These are phyloP conservation scores for Pogonognathellus flavescens DNA, from an alignment of 1,140 invertebrate genomes.

Conservation along the genomic window DNA sequence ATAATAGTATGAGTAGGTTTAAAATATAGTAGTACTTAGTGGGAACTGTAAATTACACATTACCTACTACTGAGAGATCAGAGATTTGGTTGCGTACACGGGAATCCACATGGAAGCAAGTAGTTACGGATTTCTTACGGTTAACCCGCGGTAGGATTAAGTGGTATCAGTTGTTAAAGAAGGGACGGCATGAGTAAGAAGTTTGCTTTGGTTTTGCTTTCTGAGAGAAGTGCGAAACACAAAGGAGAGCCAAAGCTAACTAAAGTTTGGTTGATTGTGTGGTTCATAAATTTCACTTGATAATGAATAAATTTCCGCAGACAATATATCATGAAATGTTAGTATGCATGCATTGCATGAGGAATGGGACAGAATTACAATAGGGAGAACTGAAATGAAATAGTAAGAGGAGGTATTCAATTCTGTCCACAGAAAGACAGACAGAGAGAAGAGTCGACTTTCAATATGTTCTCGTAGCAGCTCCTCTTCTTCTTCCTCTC, in stretches of 20 bases:
- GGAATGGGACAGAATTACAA: conserved; percentile 50
- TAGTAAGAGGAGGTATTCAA: conserved; percentile 38
- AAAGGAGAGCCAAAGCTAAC: conserved; percentile 39
- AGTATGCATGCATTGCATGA: conserved; percentile 58
- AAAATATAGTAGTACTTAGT: no score
- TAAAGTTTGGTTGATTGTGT: conserved; percentile 57
- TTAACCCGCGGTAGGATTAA: conserved; percentile 39
- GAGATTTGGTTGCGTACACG: no score
- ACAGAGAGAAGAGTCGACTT: conserved; percentile 23
- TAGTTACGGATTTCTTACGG: conserved; percentile 30
- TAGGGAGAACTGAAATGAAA: conserved; percentile 52
- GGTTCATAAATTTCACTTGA: conserved; percentile 63
- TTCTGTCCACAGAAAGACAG: conserved; percentile 47
- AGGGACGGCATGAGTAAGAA: conserved; percentile 30
- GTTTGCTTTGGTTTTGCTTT: conserved; percentile 48
- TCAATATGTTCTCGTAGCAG: conserved; percentile 10
- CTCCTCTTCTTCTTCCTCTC: conserved; percentile 14
- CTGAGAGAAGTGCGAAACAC: conserved; percentile 34
- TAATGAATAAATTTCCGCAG: conserved; percentile 64
- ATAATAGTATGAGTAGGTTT: neutral
- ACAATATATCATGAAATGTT: conserved; percentile 60
- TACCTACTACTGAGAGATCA: no score
- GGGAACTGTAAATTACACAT: no score
- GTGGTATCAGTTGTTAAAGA: conserved; percentile 41
- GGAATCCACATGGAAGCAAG: neutral